These are phyloP conservation scores for Lepisosteus oculatus DNA, from an alignment of 2,113 vertebrate species.

Conservation along the genomic window DNA sequence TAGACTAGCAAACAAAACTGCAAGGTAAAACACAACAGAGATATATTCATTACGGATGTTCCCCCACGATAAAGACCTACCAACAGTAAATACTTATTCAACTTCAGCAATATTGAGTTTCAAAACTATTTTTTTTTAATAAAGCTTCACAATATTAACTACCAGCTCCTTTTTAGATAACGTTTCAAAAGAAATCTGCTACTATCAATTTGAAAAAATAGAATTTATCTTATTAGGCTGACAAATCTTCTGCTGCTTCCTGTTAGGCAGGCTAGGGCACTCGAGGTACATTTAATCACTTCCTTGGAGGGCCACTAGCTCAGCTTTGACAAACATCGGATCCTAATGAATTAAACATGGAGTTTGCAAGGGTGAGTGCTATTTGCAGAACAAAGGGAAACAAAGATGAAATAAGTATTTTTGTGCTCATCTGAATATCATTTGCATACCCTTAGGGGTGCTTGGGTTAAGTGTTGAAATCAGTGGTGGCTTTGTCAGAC, in stretches of 20 bases:
- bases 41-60: too few relatives aligned
- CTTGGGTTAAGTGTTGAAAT: conserved; percentile 14
- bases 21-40: too few relatives aligned
- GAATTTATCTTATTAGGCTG: neutral
- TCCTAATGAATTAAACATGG: conserved; percentile 24
- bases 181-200: neutral
- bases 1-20: too few relatives aligned
- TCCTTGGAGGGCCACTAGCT: conserved; percentile 7
- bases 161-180: neutral
- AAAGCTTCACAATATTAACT: too few relatives aligned
- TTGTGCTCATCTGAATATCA: conserved; percentile 18
- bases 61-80: too few relatives aligned
- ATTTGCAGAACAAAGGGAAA: conserved; percentile 13
- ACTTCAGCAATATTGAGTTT: neutral
- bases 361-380: conserved; percentile 3
- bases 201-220: neutral
- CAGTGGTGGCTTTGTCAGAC: conserved; percentile 1
- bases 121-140: neutral
- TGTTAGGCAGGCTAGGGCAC: conserved; percentile 2
- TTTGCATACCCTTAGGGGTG: conserved; percentile 17
- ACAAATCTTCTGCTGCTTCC: neutral
- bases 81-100: neutral
- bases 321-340: conserved; percentile 18
- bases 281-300: conserved; percentile 9
- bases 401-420: conserved; percentile 17